phyloP scores from a whole-genome alignment of 2,113 vertebrate species.

The Notothenia rossii region DNA sequence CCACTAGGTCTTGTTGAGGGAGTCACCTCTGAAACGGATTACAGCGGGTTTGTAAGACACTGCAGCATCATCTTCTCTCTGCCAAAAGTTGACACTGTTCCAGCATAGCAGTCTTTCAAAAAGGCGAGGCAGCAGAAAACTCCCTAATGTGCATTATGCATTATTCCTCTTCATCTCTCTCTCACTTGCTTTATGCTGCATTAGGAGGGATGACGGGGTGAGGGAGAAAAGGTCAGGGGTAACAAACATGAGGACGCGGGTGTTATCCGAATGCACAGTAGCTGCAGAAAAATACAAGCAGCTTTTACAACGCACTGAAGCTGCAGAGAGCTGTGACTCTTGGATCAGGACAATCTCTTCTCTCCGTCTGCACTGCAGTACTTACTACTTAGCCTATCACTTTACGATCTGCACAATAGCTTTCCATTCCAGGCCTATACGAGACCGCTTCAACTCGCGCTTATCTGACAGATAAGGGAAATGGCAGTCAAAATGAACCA shows the following conservation, averaged over 20 bases:
- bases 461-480: constrained; percentile 55
- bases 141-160: constrained; percentile 45
- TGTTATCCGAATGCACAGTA: constrained; percentile 32
- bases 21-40: constrained; percentile 68
- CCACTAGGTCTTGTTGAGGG: constrained; percentile 41
- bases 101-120: constrained; percentile 69
- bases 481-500: constrained; percentile 38
- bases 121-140: constrained; percentile 61
- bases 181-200: constrained; percentile 27
- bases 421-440: constrained; percentile 38
- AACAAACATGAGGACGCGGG: constrained; percentile 23
- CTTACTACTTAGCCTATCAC: constrained; percentile 59
- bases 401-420: constrained; percentile 44
- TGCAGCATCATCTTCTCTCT: constrained; percentile 59
- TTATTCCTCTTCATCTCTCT: constrained; percentile 56
- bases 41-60: constrained; percentile 51
- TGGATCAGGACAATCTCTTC: constrained; percentile 45
- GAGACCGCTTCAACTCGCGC: constrained; percentile 37
- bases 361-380: constrained; percentile 73
- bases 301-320: constrained; percentile 46
- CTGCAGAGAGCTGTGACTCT: constrained; percentile 60
- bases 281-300: constrained; percentile 9
- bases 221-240: constrained; percentile 60
- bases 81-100: constrained; percentile 66
- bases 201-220: constrained; percentile 13